Evolutionary conservation across 1,140 invertebrate species (phyloP), one percentile per base, ranked within the genome.

Genomic region (Camponotus vicinus): DNA sequence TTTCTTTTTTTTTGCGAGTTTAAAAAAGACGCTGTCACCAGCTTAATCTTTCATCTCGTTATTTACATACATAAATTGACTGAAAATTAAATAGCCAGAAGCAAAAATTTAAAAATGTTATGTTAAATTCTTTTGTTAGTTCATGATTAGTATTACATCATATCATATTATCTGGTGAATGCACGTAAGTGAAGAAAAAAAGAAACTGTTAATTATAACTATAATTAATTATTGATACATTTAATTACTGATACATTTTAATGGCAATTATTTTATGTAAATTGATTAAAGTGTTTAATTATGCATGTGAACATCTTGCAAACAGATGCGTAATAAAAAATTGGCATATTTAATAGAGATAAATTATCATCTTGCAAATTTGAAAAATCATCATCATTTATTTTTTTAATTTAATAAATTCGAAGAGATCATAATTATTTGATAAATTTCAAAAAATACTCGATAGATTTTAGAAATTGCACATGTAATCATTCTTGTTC

Each of bases 21-120:
- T 11, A 4, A 11, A 13, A 37, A 55, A 32, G 18, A 49, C 21
- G 6, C 21, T 21, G 11, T 75, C 15, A 73, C 71, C 32, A 18
- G 4, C 18, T 61, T 49, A 15, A 15, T 69, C 40, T 49, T 8
- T 52, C 15, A 52, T 11, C 9, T 32, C 9, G 1, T 13, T 11
- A 6, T 32, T 45, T 77, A 69, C 8, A 13, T n/a, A 76, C 63
- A 45, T 76, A 78, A 55, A 87, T 70, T 21, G 8, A 4, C 1
- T 4, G 7, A 13, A 59, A 32, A 70, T 37, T 7, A 37, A 13
- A n/a, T 27, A 6, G n/a, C 21, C 18, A 40, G 7, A 52, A 52
- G 15, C 15, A 52, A 52, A 52, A 52, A 27, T 27, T 27, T 27
- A 79, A 59, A n/a, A 21, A 11, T 11, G 8, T 34, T 37, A 15